phyloP scores from a whole-genome alignment of 2,113 vertebrate species.

The Otolemur garnettii region DNA sequence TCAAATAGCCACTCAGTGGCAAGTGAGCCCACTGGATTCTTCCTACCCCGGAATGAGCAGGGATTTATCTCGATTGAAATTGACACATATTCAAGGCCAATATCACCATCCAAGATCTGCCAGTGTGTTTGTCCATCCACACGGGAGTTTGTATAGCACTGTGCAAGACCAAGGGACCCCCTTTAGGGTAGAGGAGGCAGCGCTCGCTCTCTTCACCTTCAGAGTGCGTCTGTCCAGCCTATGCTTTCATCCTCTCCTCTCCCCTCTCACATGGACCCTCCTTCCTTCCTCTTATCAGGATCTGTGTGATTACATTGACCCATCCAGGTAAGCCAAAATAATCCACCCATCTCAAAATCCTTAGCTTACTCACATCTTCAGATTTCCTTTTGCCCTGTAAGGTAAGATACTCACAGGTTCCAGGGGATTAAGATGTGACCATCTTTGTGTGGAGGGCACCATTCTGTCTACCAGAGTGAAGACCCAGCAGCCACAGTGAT shows the following conservation, averaged over 20 bases:
- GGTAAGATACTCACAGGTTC: background rate
- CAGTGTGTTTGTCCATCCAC: background rate
- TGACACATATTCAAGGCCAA: background rate
- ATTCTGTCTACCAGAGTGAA: background rate
- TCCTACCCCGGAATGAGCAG: background rate
- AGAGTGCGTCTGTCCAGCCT: background rate
- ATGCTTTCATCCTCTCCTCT: background rate
- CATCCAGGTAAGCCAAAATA: background rate
- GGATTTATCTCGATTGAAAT: background rate
- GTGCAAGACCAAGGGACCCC: background rate
- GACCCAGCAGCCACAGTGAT: no score
- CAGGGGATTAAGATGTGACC: background rate
- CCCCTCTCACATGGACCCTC: background rate
- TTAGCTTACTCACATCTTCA: background rate
- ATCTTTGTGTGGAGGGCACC: no score
- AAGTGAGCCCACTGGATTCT: background rate
- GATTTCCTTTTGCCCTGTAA: background rate
- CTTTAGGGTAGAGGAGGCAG: background rate
- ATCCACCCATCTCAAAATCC: background rate
- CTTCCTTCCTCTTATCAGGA: background rate
- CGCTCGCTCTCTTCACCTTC: background rate
- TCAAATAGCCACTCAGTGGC: background rate
- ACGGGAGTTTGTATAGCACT: fast-evolving
- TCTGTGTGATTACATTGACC: background rate
- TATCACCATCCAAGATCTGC: background rate